phyloP scores from a whole-genome alignment of 2,113 vertebrate genomes.

The Heloderma charlesbogerti region DNA sequence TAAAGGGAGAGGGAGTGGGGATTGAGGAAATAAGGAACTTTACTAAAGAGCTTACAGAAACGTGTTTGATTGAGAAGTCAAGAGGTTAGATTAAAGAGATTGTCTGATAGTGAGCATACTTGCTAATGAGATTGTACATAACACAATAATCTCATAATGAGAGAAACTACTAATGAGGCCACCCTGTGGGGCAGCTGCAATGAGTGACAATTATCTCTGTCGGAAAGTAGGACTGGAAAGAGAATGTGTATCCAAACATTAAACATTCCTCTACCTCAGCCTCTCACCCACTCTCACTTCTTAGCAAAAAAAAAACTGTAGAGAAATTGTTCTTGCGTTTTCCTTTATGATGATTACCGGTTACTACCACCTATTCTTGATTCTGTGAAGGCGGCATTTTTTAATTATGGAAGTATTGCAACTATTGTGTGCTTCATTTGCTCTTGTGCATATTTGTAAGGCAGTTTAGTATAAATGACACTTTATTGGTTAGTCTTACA shows the following conservation, averaged over 20 bases:
- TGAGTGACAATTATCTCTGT: neutral
- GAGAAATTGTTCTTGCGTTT: neutral
- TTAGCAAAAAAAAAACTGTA: neutral
- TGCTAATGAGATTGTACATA: constrained; percentile 32
- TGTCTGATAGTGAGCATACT: constrained; percentile 5
- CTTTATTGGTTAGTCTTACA: neutral
- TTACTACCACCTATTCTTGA: neutral
- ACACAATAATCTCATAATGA: constrained; percentile 16
- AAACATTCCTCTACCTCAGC: constrained; percentile 21
- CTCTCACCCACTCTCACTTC: no score
- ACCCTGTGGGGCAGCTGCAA: neutral
- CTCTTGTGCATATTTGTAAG: neutral
- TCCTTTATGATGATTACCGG: neutral
- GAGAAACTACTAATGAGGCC: constrained; percentile 5
- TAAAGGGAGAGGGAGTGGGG: neutral
- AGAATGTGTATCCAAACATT: neutral
- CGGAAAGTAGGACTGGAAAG: constrained; percentile 12
- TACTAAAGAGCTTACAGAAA: accelerated
- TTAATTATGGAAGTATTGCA: neutral
- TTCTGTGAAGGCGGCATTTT: neutral
- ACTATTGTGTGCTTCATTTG: neutral
- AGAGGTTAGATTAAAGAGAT: constrained; percentile 41
- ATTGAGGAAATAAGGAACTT: constrained; percentile 1
- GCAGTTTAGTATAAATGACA: neutral
- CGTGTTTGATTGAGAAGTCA: constrained; percentile 49